Evolutionary conservation across 2,797 vertebrate species (phyloP).

Genomic region (Carduelis carduelis): DNA sequence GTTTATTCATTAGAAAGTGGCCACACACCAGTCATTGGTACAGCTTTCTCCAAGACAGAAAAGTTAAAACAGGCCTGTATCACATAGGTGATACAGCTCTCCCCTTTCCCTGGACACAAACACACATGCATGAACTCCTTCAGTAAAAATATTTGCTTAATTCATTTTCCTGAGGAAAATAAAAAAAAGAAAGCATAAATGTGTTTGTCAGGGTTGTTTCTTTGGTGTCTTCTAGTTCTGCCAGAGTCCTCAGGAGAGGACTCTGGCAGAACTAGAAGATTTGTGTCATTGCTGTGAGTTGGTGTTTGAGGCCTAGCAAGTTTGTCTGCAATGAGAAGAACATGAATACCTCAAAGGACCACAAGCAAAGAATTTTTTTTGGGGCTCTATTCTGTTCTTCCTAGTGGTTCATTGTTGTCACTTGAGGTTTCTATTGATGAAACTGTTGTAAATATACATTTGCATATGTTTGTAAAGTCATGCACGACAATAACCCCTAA

Average conservation of each 20-base stretch:
- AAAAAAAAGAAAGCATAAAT: background rate
- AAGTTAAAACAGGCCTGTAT: background rate
- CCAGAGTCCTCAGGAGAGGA: background rate
- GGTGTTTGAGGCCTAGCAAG: background rate
- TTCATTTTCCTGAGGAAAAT: background rate
- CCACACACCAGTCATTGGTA: background rate
- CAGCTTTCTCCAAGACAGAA: background rate
- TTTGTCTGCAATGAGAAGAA: background rate
- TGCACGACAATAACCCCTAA: fast-evolving
- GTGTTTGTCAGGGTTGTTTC: background rate
- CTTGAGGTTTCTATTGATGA: background rate
- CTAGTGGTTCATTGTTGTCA: background rate
- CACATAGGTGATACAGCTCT: background rate
- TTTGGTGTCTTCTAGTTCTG: background rate
- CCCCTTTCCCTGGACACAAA: background rate
- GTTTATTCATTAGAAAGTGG: background rate
- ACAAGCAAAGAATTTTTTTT: background rate
- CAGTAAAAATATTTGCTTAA: background rate
- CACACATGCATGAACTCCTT: fast-evolving
- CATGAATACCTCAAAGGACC: background rate
- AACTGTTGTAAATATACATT: background rate
- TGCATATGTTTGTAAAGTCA: background rate
- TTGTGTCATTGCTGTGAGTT: background rate
- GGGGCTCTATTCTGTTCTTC: background rate
- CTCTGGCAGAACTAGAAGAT: background rate